Evolutionary conservation across 2,113 vertebrate genomes (phyloP).

Genomic region (Lepus europaeus): DNA sequence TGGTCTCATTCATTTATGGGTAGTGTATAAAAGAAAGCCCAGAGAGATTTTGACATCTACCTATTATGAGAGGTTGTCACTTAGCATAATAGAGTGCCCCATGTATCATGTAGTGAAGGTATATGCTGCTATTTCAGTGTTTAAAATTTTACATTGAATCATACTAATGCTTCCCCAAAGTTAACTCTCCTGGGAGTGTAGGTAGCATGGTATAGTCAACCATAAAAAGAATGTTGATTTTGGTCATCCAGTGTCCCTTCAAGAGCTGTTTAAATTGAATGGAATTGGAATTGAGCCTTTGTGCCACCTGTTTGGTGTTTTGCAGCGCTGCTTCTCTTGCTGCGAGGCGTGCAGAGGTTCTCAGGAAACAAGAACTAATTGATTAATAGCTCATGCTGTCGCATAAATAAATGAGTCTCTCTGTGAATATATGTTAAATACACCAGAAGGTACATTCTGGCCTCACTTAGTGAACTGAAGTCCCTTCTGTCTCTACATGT

Average conservation of each 20-base stretch:
- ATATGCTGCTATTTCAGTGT: neutral
- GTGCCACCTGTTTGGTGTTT: slow-evolving; percentile 29
- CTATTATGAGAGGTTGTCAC: slow-evolving; percentile 20
- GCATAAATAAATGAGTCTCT: slow-evolving; percentile 17
- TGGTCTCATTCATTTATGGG: neutral
- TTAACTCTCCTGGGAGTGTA: neutral
- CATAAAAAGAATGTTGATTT: slow-evolving; percentile 5
- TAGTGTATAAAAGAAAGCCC: slow-evolving; percentile 51
- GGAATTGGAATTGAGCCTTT: slow-evolving; percentile 2
- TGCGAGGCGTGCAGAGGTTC: neutral
- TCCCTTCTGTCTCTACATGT: neutral
- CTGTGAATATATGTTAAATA: neutral
- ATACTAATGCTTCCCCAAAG: neutral
- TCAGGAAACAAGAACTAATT: neutral
- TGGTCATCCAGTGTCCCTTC: neutral
- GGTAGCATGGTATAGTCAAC: neutral
- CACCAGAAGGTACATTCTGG: slow-evolving; percentile 42
- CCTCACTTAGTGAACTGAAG: neutral
- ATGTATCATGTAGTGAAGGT: neutral
- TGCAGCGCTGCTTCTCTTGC: neutral
- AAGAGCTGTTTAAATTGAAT: neutral
- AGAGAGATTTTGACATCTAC: slow-evolving; percentile 33
- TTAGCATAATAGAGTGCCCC: neutral
- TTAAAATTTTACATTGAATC: neutral
- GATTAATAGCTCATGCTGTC: neutral